These are phyloP conservation scores for Staurois parvus DNA, from an alignment of 2,797 vertebrate species.

Conservation along the genomic window DNA sequence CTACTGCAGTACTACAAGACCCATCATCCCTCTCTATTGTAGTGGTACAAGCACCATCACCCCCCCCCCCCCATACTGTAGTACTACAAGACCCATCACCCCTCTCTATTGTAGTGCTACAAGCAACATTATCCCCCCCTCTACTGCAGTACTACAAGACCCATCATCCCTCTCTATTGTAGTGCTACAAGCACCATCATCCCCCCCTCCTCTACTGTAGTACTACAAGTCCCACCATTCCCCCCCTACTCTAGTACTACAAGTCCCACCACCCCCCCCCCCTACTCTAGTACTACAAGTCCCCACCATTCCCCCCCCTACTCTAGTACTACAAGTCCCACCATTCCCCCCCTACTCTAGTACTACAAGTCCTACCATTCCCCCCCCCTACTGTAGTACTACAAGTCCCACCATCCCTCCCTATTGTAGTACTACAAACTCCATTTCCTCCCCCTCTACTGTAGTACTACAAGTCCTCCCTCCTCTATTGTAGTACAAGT, in stretches of 20 bases:
- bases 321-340: background rate
- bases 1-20: background rate
- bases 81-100: background rate
- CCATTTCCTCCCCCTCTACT: too few species aligned
- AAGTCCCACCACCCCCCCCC: background rate
- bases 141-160: background rate
- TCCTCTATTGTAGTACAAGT: too few species aligned
- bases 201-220: background rate
- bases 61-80: accelerated
- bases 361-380: background rate
- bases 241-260: background rate
- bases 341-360: accelerated
- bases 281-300: background rate
- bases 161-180: too few species aligned
- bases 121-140: background rate
- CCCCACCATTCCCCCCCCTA: background rate
- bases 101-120: background rate
- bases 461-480: too few species aligned
- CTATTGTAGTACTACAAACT: background rate
- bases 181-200: background rate
- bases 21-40: too few species aligned
- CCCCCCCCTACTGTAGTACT: background rate
- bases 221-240: background rate
- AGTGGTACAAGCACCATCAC: background rate
- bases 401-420: background rate